Conservation (phyloP, 2,888 invertebrate species). For the Apamea sordens region DNA sequence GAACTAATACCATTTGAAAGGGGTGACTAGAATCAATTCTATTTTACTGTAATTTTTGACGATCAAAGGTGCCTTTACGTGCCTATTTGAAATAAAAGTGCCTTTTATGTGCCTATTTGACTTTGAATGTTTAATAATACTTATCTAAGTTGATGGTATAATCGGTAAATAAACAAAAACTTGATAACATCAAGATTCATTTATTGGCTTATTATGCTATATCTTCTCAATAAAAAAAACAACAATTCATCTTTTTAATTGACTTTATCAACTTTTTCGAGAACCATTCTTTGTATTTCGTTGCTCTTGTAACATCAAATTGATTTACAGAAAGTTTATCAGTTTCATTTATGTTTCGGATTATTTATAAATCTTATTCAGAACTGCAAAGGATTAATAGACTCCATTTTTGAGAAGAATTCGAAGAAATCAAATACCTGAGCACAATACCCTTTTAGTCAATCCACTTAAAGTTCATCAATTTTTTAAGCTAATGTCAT, state of each 20-base stretch:
- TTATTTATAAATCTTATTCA: neutral
- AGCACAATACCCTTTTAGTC: neutral
- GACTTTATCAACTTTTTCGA: neutral
- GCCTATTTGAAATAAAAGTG: too few species aligned
- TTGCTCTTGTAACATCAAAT: neutral
- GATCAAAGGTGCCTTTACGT: too few species aligned
- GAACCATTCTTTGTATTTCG: neutral
- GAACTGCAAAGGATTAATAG: constrained; percentile 8
- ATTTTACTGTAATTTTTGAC: too few species aligned
- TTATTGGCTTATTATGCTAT: neutral
- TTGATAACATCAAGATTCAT: neutral
- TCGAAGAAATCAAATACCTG: constrained; percentile 4
- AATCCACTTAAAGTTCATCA: constrained; percentile 13
- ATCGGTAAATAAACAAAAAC: neutral
- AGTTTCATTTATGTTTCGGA: neutral
- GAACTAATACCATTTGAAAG: too few species aligned
- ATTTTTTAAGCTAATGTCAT: constrained; percentile 22
- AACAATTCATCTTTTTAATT: neutral
- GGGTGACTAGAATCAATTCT: too few species aligned
- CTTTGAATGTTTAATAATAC: neutral
- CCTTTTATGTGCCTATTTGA: too few species aligned
- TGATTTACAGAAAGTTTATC: neutral
- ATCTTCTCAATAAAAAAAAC: constrained; percentile 1
- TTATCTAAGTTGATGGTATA: neutral
- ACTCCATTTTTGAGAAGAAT: neutral